phyloP scores from a whole-genome alignment of 2,888 invertebrate genomes.

The Tipula lateralis region DNA sequence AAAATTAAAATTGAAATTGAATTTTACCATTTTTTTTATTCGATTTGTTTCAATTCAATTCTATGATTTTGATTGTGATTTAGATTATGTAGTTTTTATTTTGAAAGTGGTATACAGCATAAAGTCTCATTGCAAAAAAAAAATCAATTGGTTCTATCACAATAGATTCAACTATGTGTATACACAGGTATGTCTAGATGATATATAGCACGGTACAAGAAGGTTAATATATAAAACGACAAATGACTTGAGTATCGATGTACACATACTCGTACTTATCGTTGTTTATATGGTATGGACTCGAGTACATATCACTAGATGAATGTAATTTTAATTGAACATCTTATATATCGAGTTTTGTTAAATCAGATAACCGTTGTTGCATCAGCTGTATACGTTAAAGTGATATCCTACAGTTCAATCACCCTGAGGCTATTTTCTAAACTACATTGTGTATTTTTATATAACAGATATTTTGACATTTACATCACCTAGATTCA shows the following conservation, averaged over 20 bases:
- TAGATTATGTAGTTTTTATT: neutral
- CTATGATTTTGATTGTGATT: slow-evolving; percentile 27
- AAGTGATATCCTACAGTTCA: too few relatives aligned
- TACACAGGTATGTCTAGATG: neutral
- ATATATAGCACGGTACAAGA: neutral
- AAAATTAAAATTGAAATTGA: slow-evolving; percentile 16
- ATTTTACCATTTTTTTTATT: slow-evolving; percentile 2
- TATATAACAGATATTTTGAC: too few relatives aligned
- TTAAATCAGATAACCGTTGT: too few relatives aligned
- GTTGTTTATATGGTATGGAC: too few relatives aligned
- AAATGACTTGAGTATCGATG: too few relatives aligned
- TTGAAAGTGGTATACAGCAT: neutral
- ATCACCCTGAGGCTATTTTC: too few relatives aligned
- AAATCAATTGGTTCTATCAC: neutral
- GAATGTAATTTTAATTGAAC: too few relatives aligned
- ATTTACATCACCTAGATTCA: too few relatives aligned
- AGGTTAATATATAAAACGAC: neutral
- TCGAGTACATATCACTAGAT: too few relatives aligned
- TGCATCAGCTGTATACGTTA: too few relatives aligned
- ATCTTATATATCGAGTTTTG: too few relatives aligned
- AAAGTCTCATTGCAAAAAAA: neutral
- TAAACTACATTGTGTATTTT: too few relatives aligned
- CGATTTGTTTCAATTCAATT: slow-evolving; percentile 25
- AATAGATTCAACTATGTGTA: neutral
- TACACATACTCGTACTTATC: neutral